phyloP scores from a whole-genome alignment of 2,888 invertebrate species.

The Isotomurus palustris region DNA sequence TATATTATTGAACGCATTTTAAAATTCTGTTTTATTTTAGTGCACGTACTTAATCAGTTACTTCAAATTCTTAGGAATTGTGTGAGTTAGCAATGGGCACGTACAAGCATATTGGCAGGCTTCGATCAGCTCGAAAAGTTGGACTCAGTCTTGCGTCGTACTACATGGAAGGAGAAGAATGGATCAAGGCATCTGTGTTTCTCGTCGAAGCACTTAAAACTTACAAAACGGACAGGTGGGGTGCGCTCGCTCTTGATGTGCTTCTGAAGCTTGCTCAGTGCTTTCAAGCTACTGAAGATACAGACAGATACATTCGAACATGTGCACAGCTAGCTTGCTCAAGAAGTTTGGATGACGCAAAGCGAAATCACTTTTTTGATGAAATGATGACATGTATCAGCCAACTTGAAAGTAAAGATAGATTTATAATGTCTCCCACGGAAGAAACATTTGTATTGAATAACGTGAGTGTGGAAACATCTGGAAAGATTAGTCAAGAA shows the following conservation, averaged over 20 bases:
- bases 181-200: conserved; percentile 84
- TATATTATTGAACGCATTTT: background rate
- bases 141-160: conserved; percentile 86
- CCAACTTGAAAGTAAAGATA: conserved; percentile 48
- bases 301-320: conserved; percentile 68
- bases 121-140: conserved; percentile 67
- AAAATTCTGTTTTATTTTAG: background rate
- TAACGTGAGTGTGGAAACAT: conserved; percentile 38
- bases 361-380: conserved; percentile 72
- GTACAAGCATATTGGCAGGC: conserved; percentile 84
- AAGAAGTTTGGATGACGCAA: conserved; percentile 61
- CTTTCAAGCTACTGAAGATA: conserved; percentile 73
- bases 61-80: conserved; percentile 59
- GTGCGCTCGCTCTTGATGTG: conserved; percentile 73
- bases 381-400: conserved; percentile 68
- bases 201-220: conserved; percentile 79
- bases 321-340: conserved; percentile 71
- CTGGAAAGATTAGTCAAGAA: conserved; percentile 38
- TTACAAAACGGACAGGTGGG: conserved; percentile 84
- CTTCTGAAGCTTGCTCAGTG: conserved; percentile 78
- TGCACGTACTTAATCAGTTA: background rate
- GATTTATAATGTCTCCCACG: conserved; percentile 33
- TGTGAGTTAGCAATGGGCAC: conserved; percentile 94
- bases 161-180: conserved; percentile 78
- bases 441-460: conserved; percentile 38